Base-by-base conservation (phyloP, 2,797 vertebrate species). In the Varecia variegata region DNA sequence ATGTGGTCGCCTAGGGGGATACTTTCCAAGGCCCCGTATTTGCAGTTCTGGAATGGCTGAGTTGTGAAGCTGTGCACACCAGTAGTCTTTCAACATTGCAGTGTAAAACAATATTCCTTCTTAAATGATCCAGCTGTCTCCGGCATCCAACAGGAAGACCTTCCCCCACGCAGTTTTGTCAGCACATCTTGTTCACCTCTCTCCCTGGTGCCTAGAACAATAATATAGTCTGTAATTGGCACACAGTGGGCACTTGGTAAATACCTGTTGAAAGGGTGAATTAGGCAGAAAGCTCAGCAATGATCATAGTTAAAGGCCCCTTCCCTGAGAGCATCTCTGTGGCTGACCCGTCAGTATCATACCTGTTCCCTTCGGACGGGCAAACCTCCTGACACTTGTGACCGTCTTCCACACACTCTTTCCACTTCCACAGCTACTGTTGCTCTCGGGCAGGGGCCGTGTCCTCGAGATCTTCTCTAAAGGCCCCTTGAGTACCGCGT, bases 51-150 rank as follows among this genome's bases (percentile, higher is more conserved):
- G 73, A 68, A 70, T 54, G 60, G 45, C 56, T 65, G 6, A 81
- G 58, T 76, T 85, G 70, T 73, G 73, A 94, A 77, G 94, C 73
- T 62, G 27, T 62, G 4, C 56, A 82, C 27, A 56, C 21, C 5
- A 10, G 9, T 62, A 27, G 7, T 68, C 45, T 76, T 93, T 88
- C 40, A 80, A 21, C 65, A 89, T 82, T 43, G 60, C 74, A 58
- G 27, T 50, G 27, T 88, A 76, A 94, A 90, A 50, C 82, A 38
- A 23, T 40, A 58, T 23, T 52, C 23, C 32, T 94, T 62, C 77
- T 43, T 27, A 88, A 45, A n/a, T 65, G 15, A 47, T 45, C 25
- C 11, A 56, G 6, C 67, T 77, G 79, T 38, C 43, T 82, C 82
- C 52, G 45, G n/a, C 35, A 30, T 92, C 73, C 23, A 62, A 56